Evolutionary conservation across 2,888 invertebrate species (phyloP), one percentile per base, ranked within the genome.

Genomic region (Tachina lurida): DNA sequence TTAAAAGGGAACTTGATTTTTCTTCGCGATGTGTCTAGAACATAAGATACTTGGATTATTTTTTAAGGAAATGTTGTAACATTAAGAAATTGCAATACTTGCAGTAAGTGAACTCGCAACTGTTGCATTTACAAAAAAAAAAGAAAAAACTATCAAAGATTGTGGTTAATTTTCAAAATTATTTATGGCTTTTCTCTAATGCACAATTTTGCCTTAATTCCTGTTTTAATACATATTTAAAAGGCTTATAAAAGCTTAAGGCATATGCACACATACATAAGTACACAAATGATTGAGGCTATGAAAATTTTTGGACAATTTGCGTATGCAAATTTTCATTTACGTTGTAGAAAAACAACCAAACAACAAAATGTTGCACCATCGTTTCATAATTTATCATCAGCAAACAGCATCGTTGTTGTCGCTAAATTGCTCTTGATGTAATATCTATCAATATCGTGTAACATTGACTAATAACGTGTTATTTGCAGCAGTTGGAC

Each of bases 311-410:
- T 56, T 39, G 1, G 0, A 60, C 39, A 79, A 73, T 81, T 68
- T 81, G 31, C 0, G 5, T 31, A 81, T 81, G 81, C 52, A 68
- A 68, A 74, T 81, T 80, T 63, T 47, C 10, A 22, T 60, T 49
- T 41, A 22, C 4, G 39, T 56, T 12, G 39, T 15, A 13, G 8
- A 10, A 71, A 31, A n/a, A 17, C 9, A 7, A n/a, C 12, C 75
- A 63, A 54, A 63, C 45, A 79, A 54, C 13, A 22, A 31, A 31
- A 39, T 39, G 45, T 13, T 54, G 45, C 54, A 39, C 52, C n/a
- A n/a, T n/a, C 60, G 47, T 58, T 49, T 43, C 58, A 47, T 58
- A 68, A 12, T 43, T 62, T 39, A 71, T 63, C 45, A 62, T 22
- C 31, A 19, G 39, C 63, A 67, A 31, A 49, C 47, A 52, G 10